phyloP scores from a whole-genome alignment of 2,113 vertebrate genomes.

The Plestiodon gilberti region DNA sequence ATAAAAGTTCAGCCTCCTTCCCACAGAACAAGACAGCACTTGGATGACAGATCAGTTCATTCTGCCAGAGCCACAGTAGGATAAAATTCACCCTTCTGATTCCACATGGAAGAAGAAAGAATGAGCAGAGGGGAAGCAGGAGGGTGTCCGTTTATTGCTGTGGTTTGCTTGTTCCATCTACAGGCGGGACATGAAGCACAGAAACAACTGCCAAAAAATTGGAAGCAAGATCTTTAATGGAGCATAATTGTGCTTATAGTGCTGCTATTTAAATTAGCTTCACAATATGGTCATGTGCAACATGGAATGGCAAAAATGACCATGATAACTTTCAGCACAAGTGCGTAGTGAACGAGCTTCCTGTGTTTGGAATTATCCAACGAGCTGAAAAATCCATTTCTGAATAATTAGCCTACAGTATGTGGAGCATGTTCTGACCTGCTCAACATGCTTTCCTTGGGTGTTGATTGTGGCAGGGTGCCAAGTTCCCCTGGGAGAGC shows the following conservation, averaged over 20 bases:
- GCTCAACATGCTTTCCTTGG: not conserved
- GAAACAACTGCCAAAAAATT: not conserved
- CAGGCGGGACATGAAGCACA: not conserved
- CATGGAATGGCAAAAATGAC: not conserved
- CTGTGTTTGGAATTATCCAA: not conserved
- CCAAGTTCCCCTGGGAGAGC: conserved; percentile 96
- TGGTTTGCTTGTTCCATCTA: not conserved
- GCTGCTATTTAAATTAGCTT: not conserved
- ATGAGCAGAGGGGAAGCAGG: not conserved
- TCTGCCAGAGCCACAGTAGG: too few relatives aligned
- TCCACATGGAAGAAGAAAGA: too few relatives aligned
- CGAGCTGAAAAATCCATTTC: not conserved
- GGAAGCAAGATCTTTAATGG: not conserved
- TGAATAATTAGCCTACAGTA: not conserved
- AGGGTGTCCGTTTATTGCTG: not conserved
- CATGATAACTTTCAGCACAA: not conserved
- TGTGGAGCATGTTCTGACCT: accelerated
- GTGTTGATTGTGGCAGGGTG: conserved; percentile 77
- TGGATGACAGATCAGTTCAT: too few relatives aligned
- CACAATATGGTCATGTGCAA: not conserved
- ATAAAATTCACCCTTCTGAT: too few relatives aligned
- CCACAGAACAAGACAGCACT: too few relatives aligned
- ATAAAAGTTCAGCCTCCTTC: too few relatives aligned
- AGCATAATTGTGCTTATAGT: not conserved
- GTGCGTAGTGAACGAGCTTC: not conserved